Base-by-base conservation (phyloP, 1,140 invertebrate genomes). In the Drosophila lini region DNA sequence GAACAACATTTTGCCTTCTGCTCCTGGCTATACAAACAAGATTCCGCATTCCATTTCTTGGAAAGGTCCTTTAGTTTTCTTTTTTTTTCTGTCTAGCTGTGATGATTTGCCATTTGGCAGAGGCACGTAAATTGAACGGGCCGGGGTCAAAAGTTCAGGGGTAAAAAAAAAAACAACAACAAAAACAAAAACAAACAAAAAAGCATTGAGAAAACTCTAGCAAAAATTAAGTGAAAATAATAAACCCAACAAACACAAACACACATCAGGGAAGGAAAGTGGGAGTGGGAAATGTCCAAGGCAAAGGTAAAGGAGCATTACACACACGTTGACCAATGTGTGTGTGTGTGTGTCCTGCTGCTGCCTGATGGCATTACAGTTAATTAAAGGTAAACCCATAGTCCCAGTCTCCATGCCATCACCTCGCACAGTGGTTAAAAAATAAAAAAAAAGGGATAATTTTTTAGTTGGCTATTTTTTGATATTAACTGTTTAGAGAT, bases 151-250 rank as follows among this genome's bases (percentile, higher is more conserved):
- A 61, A 41, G 61, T 61, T 80, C 61, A 62, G 62, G 45, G 42
- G 57, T 52, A 71, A 71, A 71, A 41, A 75, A 45, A 75, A 47
- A 53, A 41, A 22, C 2, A 22, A 22, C 1, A 69, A 56, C 28
- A 40, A 53, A 38, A 55, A 32, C 45, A 56, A 15, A 38, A 44
- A 65, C 32, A 40, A 13, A 62, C 13, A 45, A 38, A 42, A 16
- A 13, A 6, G 28, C 28, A 53, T 15, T 38, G 13, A 36, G 48
- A 48, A 41, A 70, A 79, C 70, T 83, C 71, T 34, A 67, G 82
- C 83, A 77, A 81, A 86, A 86, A 88, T 86, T 86, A 86, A 86
- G 82, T 86, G 83, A 86, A 86, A 86, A 88, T 86, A 86, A 86
- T 86, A 88, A 86, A 88, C 83, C 67, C 63, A 53, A 59, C 45